Base-by-base conservation (phyloP, 2,113 vertebrate genomes). In the Lophura nycthemera region DNA sequence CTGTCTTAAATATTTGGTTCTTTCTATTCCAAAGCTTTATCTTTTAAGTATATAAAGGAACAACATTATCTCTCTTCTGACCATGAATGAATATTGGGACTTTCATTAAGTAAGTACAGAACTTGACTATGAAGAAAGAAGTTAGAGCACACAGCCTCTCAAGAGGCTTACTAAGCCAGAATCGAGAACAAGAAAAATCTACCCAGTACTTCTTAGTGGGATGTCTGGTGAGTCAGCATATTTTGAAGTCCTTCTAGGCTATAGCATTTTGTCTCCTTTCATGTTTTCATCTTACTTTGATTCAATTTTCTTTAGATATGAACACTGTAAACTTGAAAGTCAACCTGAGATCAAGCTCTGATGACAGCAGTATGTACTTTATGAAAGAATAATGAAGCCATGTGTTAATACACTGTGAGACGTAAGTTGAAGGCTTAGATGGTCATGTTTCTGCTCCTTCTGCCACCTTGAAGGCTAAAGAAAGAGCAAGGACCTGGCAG, bases 271-370 rank as follows among this genome's bases (percentile, higher is more conserved):
- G 27, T 70, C 86, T 79, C 14, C 86, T 94, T 92, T 86, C 57
- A 70, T 85, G 54, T 81, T 92, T 88, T 0, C 1, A 82, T 65
- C 54, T 88, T 75, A 65, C 70, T 86, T 90, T 40, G 65, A 82
- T 92, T 91, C 64, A 36, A 6, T 25, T 89, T 71, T 85, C 81
- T 82, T 94, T 50, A 70, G 78, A 66, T 85, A 91, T 22, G 87
- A 92, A 82, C 64, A 73, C 22, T 92, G 25, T 59, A 72, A 92
- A 93, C 73, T 54, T 94, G 59, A 95, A 96, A 93, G 90, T 83
- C 93, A 94, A 6, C 29, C 61, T 45, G 71, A 92, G 89, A 79
- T 90, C 85, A 93, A 56, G 38, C 8, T 93, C 71, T 90, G 56
- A 60, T 85, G 78, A 73, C 71, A 95, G 81, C 30, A 56, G 24